These are phyloP conservation scores for Melitaea athalia DNA, from an alignment of 2,888 invertebrate species.

Conservation along the genomic window DNA sequence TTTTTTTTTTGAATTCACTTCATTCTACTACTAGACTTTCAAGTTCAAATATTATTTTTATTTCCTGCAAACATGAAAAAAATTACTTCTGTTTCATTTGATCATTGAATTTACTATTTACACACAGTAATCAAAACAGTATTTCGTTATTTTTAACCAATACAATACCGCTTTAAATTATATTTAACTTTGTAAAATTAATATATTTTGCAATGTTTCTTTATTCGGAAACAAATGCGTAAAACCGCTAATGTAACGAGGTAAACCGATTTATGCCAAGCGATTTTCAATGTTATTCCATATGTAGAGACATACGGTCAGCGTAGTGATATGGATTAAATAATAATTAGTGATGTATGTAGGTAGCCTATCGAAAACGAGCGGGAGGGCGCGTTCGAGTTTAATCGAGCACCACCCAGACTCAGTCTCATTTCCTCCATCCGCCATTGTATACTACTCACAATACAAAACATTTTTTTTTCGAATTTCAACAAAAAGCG, in stretches of 20 bases:
- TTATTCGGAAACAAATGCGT: neutral
- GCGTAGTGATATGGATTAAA: constrained; percentile 3
- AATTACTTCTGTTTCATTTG: too few relatives aligned
- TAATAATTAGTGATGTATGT: constrained; percentile 26
- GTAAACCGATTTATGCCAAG: neutral
- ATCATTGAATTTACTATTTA: too few relatives aligned
- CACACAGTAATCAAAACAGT: too few relatives aligned
- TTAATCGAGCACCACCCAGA: constrained; percentile 80
- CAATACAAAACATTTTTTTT: constrained; percentile 81
- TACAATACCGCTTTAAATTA: too few relatives aligned
- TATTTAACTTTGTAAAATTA: too few relatives aligned
- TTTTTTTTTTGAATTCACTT: too few relatives aligned
- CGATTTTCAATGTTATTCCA: neutral
- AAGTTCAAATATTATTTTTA: too few relatives aligned
- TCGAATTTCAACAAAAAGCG: constrained; percentile 79
- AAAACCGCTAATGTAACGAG: neutral
- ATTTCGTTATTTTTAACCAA: too few relatives aligned
- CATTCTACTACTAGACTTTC: too few relatives aligned
- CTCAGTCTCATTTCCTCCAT: constrained; percentile 74
- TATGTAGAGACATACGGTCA: neutral
- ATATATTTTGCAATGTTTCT: neutral
- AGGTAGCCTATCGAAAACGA: constrained; percentile 40
- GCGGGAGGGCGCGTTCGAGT: constrained; percentile 62
- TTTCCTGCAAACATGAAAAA: too few relatives aligned
- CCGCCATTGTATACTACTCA: constrained; percentile 77